Evolutionary conservation across 2,888 invertebrate species (phyloP), one percentile per base, ranked within the genome.

Genomic region (Tiliacea citrago): DNA sequence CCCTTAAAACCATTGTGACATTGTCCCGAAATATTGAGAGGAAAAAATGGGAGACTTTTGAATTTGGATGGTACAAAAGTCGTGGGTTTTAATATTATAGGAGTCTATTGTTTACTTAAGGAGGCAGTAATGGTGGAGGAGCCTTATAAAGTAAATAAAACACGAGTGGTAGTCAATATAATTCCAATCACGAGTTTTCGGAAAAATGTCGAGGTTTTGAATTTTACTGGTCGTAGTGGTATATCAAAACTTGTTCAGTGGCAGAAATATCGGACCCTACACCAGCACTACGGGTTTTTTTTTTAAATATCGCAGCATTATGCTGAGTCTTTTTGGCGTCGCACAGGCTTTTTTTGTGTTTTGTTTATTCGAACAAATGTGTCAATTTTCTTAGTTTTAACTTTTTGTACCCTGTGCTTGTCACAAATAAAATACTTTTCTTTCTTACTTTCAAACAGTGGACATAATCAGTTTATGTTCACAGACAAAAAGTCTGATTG

Each of bases 1-100:
- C 83, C 85, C 86, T 86, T 79, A 74, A 72, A 84, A 81, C 73
- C 80, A 85, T 86, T 79, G 81, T 73, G 58, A 81, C 83, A 79
- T 77, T 83, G 76, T 77, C 47, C 81, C 77, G 67, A 86, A 83
- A 82, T 79, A 79, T 75, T 77, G 49, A 49, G 63, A 42, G 61
- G 58, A 63, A 68, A 61, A 75, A 76, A 57, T 53, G 24, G 2
- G 18, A 69, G 18, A 69, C n/a, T 55, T 71, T 58, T 76, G 39
- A 63, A 74, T 82, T 75, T 67, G 13, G 16, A 67, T 68, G 35
- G 39, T 12, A 13, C 24, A 35, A 55, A 35, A 0, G 16, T 65
- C 10, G n/a, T 13, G 21, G n/a, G n/a, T n/a, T 63, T 51, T 18
- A 10, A n/a, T 42, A 21, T 35, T 16, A 13, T 13, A 16, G 9